A percentile compares a stretch with the other conserved stretches of the same genome.
Conservation (phyloP, 2,113 vertebrate species). For the Oreocharis arfaki region DNA sequence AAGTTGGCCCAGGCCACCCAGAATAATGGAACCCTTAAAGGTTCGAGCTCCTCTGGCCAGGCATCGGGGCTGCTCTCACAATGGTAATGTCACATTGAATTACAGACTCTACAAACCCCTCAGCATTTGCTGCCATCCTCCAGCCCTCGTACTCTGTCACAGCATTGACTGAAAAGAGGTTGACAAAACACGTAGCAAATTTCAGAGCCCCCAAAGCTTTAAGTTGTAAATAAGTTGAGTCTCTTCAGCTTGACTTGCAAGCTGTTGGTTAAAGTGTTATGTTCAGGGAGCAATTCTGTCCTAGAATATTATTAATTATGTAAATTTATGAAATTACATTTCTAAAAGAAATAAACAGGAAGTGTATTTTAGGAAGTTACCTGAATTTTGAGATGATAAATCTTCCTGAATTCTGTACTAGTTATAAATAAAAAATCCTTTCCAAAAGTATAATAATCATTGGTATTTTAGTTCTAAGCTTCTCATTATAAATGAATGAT, state of each 20-base stretch:
- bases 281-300: background rate
- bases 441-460: background rate
- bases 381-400: background rate
- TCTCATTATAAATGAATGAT: background rate
- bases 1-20: slow-evolving; percentile 95
- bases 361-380: background rate
- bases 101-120: background rate
- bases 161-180: background rate
- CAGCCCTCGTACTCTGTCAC: background rate
- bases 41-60: slow-evolving; percentile 86
- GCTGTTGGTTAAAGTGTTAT: background rate
- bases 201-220: background rate
- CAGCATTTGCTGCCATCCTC: background rate
- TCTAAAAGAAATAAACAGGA: background rate
- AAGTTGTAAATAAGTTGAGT: background rate
- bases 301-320: background rate
- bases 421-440: background rate
- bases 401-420: background rate
- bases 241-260: background rate
- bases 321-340: background rate
- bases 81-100: slow-evolving; percentile 79
- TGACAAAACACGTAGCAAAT: background rate
- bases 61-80: slow-evolving; percentile 87
- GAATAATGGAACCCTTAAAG: slow-evolving; percentile 94
- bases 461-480: background rate